Evolutionary conservation across 2,888 invertebrate genomes (phyloP).

Genomic region (Dioctria linearis): DNA sequence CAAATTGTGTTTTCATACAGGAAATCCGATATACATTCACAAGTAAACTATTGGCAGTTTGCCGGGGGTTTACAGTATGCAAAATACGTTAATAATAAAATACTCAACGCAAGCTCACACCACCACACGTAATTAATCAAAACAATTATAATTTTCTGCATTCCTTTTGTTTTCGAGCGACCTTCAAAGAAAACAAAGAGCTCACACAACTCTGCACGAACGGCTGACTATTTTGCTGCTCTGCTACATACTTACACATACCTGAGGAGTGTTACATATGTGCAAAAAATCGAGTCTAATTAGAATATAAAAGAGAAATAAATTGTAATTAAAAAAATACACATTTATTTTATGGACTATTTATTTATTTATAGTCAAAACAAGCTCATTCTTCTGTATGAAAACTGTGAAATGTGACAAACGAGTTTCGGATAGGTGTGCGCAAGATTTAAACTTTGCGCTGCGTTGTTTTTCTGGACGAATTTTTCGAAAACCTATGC

Average conservation of each 20-base stretch:
- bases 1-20: constrained; percentile 16
- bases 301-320: constrained; percentile 48
- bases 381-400: constrained; percentile 25
- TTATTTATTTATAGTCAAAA: constrained; percentile 45
- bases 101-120: constrained; percentile 21
- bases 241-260: no score
- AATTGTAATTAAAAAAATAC: constrained; percentile 40
- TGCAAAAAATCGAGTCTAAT: constrained; percentile 44
- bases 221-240: background rate
- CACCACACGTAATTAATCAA: constrained; percentile 45
- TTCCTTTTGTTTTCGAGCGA: constrained; percentile 46
- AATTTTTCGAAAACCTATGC: background rate
- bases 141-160: constrained; percentile 43
- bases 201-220: background rate
- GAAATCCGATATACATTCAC: constrained; percentile 35
- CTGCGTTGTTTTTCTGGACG: background rate
- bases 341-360: constrained; percentile 22
- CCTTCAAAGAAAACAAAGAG: constrained; percentile 48
- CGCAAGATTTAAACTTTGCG: background rate
- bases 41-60: background rate
- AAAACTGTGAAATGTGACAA: constrained; percentile 7
- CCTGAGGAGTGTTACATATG: background rate
- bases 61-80: no score
- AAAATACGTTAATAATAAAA: background rate
- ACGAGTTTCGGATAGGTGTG: constrained; percentile 31